Evolutionary conservation across 23 tunicate species (phyloP).

Genomic region (Clavelina lepadiformis): DNA sequence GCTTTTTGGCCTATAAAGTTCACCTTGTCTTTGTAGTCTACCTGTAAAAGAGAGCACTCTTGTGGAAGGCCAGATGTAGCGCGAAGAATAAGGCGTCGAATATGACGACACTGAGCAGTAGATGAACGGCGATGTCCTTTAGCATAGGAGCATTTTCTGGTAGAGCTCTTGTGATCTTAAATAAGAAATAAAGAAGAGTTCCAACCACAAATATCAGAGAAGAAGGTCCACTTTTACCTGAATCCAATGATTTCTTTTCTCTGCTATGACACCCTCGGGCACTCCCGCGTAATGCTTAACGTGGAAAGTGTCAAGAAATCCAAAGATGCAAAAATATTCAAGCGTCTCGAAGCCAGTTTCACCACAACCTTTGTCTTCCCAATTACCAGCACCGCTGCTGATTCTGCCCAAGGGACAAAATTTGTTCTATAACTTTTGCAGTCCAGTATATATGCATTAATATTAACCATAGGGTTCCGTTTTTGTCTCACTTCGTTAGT

Average conservation of each 20-base stretch:
- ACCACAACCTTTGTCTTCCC: neutral
- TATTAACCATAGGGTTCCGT: too few species aligned
- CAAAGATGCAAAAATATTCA: conserved; percentile 32
- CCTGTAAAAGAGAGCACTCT: conserved; percentile 43
- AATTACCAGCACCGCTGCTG: conserved; percentile 1
- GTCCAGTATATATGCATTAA: too few species aligned
- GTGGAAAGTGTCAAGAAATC: conserved; percentile 54
- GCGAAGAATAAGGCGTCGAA: conserved; percentile 41
- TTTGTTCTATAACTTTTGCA: too few species aligned
- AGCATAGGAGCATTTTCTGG: conserved; percentile 46
- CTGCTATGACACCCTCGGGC: conserved; percentile 14
- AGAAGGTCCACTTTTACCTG: too few species aligned
- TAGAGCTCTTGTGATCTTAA: conserved; percentile 47
- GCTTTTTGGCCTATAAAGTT: too few species aligned
- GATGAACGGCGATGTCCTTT: conserved; percentile 40
- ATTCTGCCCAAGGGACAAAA: conserved; percentile 17
- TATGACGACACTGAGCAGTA: conserved; percentile 31
- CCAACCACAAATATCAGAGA: too few species aligned
- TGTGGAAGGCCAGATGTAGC: conserved; percentile 41
- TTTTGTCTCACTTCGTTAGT: too few species aligned
- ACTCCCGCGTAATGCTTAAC: conserved; percentile 59
- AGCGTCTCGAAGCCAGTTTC: conserved; percentile 10
- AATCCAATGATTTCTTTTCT: conserved; percentile 36
- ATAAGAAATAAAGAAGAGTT: too few species aligned
- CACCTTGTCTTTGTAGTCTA: too few species aligned